Conservation (phyloP, 2,888 invertebrate species). For the Taenaris catops region DNA sequence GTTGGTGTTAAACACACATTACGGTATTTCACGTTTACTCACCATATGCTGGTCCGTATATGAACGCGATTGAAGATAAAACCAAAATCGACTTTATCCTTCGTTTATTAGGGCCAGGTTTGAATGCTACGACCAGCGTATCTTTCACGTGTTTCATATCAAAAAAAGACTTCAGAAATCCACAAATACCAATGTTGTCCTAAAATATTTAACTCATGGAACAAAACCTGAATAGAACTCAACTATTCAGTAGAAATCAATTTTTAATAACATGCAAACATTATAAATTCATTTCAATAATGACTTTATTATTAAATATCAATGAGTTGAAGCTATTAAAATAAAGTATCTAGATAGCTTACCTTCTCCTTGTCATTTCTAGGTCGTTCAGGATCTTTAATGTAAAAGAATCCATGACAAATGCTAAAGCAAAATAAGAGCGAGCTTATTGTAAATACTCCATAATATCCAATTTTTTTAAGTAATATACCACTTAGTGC, state of each 20-base stretch:
- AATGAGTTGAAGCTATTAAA: not conserved
- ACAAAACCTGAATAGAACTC: too few species aligned
- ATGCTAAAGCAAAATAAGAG: slow-evolving; percentile 60
- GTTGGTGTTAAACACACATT: too few species aligned
- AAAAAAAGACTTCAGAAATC: slow-evolving; percentile 66
- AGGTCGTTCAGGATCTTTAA: slow-evolving; percentile 52
- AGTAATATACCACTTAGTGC: slow-evolving; percentile 60
- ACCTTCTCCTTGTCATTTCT: slow-evolving; percentile 38
- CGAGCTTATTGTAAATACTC: slow-evolving; percentile 65
- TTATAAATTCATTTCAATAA: too few species aligned
- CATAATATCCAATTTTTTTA: slow-evolving; percentile 69
- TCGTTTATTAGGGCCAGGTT: slow-evolving; percentile 57
- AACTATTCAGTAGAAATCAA: too few species aligned
- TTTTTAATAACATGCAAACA: too few species aligned
- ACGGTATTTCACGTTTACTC: slow-evolving; percentile 26
- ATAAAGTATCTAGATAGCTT: not conserved
- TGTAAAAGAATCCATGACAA: slow-evolving; percentile 56
- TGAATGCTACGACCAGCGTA: slow-evolving; percentile 71
- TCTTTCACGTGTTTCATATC: slow-evolving; percentile 71
- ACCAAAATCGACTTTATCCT: slow-evolving; percentile 58
- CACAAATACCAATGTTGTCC: slow-evolving; percentile 19
- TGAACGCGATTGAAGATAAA: slow-evolving; percentile 50
- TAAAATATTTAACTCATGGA: slow-evolving; percentile 20
- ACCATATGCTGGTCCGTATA: slow-evolving; percentile 64
- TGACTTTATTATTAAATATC: too few species aligned